Conservation (phyloP, 2,113 vertebrate species). For the Engraulis encrasicolus region DNA sequence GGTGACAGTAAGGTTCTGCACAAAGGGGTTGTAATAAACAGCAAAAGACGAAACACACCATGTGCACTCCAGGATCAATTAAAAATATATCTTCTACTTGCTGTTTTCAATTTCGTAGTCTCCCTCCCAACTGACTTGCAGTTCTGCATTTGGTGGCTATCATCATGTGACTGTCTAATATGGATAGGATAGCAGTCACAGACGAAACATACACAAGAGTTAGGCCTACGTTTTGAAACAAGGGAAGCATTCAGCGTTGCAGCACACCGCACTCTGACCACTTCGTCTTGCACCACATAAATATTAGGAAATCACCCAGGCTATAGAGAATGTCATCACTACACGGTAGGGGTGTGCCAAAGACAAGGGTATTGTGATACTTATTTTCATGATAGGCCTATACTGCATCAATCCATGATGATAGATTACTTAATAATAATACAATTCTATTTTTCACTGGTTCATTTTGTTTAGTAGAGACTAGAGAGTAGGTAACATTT, state of each 20-base stretch:
- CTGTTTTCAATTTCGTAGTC: neutral
- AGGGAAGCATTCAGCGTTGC: neutral
- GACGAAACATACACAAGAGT: neutral
- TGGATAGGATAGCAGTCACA: neutral
- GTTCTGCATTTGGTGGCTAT: neutral
- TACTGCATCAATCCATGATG: too few relatives aligned
- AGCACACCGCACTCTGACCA: neutral
- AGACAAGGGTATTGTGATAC: too few relatives aligned
- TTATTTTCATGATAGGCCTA: too few relatives aligned
- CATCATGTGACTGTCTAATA: neutral
- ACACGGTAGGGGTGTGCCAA: too few relatives aligned
- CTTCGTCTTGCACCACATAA: neutral
- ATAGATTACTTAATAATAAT: too few relatives aligned
- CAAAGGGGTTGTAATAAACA: too few relatives aligned
- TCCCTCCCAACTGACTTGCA: neutral
- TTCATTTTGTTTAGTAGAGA: too few relatives aligned
- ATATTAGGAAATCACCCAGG: conserved; percentile 13
- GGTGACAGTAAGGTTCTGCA: too few relatives aligned
- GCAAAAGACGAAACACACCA: neutral
- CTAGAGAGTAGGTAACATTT: too few relatives aligned
- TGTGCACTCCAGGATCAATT: neutral
- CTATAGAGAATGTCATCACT: conserved; percentile 6
- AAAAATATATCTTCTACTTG: neutral
- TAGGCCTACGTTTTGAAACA: neutral
- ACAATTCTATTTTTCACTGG: too few relatives aligned